phyloP scores from a whole-genome alignment of 2,888 invertebrate species.

The Tetropium fuscum region DNA sequence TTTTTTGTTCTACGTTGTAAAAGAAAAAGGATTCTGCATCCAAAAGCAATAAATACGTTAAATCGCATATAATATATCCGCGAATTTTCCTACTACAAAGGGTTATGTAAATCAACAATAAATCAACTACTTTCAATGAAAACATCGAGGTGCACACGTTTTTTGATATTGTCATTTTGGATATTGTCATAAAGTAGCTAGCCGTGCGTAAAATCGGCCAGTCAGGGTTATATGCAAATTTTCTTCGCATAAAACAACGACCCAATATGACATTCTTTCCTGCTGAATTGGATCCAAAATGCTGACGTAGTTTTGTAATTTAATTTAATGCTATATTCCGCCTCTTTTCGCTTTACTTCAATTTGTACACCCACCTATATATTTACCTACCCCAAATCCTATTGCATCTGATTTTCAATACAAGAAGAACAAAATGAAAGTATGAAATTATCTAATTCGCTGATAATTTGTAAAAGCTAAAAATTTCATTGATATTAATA shows the following conservation, averaged over 20 bases:
- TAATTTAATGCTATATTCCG: slow-evolving; percentile 21
- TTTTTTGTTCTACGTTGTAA: slow-evolving; percentile 37
- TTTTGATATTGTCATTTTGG: slow-evolving; percentile 25
- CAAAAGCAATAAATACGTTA: slow-evolving; percentile 25
- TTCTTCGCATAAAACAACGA: slow-evolving; percentile 21
- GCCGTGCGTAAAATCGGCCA: slow-evolving; percentile 27
- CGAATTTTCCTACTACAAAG: slow-evolving; percentile 20
- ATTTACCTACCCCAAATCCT: too few species aligned
- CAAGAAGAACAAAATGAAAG: too few species aligned
- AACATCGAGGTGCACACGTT: slow-evolving; percentile 24
- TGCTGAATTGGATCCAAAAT: slow-evolving; percentile 9
- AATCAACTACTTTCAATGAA: slow-evolving; percentile 25
- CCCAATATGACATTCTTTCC: slow-evolving; percentile 23
- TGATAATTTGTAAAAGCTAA: too few species aligned
- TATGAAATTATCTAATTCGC: too few species aligned
- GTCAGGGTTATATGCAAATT: slow-evolving; percentile 25
- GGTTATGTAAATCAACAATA: slow-evolving; percentile 26
- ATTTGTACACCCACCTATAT: too few species aligned
- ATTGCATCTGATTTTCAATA: too few species aligned
- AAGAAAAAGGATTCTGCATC: slow-evolving; percentile 29
- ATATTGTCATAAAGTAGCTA: slow-evolving; percentile 28
- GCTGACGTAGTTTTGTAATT: slow-evolving; percentile 9
- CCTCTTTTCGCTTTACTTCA: too few species aligned
- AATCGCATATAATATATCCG: slow-evolving; percentile 24
- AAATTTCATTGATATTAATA: too few species aligned